A percentile compares a stretch with the other conserved stretches of the same genome.
phyloP scores from a whole-genome alignment of 2,113 vertebrate genomes.

The Bambusicola thoracicus region DNA sequence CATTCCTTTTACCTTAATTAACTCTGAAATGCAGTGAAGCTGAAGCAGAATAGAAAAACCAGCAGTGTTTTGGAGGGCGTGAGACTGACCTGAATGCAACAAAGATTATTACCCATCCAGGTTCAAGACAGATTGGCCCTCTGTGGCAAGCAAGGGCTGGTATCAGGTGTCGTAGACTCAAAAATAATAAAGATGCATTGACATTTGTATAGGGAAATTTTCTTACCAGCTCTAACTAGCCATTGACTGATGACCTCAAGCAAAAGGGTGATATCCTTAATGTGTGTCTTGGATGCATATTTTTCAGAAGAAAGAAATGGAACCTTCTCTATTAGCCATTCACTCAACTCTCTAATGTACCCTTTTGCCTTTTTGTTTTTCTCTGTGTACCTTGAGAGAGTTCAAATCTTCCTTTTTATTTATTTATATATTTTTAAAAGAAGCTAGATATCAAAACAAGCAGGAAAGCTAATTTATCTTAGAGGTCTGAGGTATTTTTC shows the following conservation, averaged over 20 bases:
- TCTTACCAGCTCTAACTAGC: neutral
- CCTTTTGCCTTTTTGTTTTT: neutral
- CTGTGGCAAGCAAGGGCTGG: neutral
- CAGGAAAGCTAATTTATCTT: neutral
- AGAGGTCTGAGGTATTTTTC: neutral
- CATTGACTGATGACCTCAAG: slow-evolving; percentile 8
- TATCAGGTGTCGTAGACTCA: neutral
- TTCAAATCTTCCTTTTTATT: neutral
- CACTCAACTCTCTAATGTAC: neutral
- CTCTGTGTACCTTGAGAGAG: neutral
- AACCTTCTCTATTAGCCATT: neutral
- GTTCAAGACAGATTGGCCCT: neutral
- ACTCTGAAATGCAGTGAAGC: neutral
- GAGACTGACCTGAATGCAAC: neutral
- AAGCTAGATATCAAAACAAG: neutral
- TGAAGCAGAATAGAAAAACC: neutral
- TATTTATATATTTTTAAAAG: neutral
- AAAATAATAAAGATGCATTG: slow-evolving; percentile 7
- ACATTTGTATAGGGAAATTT: neutral
- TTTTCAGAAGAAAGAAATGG: neutral
- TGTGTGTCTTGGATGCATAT: neutral
- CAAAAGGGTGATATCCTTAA: neutral
- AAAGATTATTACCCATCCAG: neutral
- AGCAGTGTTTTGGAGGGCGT: neutral
- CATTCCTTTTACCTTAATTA: neutral